A percentile compares a stretch with the other conserved stretches of the same genome.
phyloP scores from a whole-genome alignment of 2,113 vertebrate genomes.

The Engystomops pustulosus region DNA sequence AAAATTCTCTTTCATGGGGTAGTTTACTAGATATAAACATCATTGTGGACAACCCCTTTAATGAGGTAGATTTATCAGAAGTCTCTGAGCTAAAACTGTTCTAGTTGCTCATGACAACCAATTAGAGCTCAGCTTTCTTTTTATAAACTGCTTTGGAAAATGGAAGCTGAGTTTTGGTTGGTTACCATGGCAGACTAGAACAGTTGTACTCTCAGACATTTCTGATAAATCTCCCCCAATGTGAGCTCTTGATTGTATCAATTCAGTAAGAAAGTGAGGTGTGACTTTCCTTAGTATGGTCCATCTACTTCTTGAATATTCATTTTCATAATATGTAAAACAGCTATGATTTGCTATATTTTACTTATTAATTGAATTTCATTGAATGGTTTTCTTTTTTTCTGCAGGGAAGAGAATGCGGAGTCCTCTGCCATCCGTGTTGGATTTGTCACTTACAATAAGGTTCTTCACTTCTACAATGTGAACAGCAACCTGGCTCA shows the following conservation, averaged over 20 bases:
- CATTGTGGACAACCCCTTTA: too few relatives aligned
- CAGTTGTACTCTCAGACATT: too few relatives aligned
- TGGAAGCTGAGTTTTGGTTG: too few relatives aligned
- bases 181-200: too few relatives aligned
- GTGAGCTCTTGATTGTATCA: neutral
- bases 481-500: constrained; percentile 92
- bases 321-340: neutral
- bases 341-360: neutral
- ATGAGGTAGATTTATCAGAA: too few relatives aligned
- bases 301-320: neutral
- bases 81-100: too few relatives aligned
- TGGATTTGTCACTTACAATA: constrained; percentile 95
- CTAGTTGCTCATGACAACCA: too few relatives aligned
- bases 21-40: neutral
- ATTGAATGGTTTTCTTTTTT: neutral
- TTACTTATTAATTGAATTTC: neutral
- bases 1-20: neutral
- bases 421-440: constrained; percentile 83
- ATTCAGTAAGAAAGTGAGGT: neutral
- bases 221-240: too few relatives aligned
- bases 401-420: constrained; percentile 82
- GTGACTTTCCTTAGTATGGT: neutral
- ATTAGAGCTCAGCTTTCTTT: too few relatives aligned
- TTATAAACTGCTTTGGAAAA: too few relatives aligned
- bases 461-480: constrained; percentile 95